Conservation (phyloP, 1,140 invertebrate species). For the Drosophila oshimai region DNA sequence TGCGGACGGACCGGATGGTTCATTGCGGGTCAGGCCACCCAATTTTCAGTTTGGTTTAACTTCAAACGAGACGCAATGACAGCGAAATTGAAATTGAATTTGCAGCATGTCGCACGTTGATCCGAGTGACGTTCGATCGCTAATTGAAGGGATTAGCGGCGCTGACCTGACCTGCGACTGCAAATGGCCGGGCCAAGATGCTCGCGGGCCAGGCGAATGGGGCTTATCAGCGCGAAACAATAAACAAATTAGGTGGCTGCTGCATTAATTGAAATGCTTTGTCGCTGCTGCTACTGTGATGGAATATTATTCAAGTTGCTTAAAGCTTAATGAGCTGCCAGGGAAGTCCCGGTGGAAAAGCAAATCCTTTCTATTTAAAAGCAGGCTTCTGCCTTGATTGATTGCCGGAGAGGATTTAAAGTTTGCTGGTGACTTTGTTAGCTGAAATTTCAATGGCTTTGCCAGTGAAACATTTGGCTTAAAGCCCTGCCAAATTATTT, state of each 20-base stretch:
- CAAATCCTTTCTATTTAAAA: slow-evolving; percentile 1
- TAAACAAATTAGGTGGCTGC: slow-evolving; percentile 33
- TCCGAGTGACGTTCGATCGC: slow-evolving; percentile 47
- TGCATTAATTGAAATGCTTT: slow-evolving; percentile 19
- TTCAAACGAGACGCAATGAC: slow-evolving; percentile 56
- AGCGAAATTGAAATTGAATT: slow-evolving; percentile 76
- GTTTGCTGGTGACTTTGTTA: slow-evolving; percentile 40
- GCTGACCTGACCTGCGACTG: slow-evolving; percentile 11
- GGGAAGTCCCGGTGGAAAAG: neutral
- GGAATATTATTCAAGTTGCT: slow-evolving; percentile 21
- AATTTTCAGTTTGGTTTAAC: slow-evolving; percentile 75
- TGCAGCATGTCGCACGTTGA: slow-evolving; percentile 56
- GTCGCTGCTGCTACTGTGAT: neutral
- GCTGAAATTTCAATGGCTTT: slow-evolving; percentile 37
- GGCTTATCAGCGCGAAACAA: neutral
- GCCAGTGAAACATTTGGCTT: slow-evolving; percentile 31
- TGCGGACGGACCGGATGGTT: neutral
- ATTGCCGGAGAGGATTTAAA: slow-evolving; percentile 34
- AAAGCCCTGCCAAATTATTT: slow-evolving; percentile 29
- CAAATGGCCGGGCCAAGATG: neutral
- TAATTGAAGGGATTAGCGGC: slow-evolving; percentile 69
- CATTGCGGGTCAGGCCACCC: slow-evolving; percentile 59
- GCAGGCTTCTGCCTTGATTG: slow-evolving; percentile 14
- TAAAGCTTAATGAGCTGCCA: slow-evolving; percentile 15
- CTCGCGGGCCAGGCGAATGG: neutral